Evolutionary conservation across 2,888 invertebrate species (phyloP).

Genomic region (Drosophila gaucha): DNA sequence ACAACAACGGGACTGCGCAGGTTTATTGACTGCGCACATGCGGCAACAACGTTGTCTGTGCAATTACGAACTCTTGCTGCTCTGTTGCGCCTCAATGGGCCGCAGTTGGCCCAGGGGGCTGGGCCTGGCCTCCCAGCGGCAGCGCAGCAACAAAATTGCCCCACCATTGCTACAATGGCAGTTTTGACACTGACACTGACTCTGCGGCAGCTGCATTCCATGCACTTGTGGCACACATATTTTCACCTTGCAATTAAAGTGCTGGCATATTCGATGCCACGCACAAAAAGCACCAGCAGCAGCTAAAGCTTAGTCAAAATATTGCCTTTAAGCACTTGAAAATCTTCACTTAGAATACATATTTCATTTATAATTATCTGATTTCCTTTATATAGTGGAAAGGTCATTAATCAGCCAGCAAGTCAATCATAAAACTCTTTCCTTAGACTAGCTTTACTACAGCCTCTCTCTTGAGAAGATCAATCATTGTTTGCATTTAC

Average conservation of each 20-base stretch:
- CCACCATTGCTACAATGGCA: constrained; percentile 35
- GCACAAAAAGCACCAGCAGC: not conserved
- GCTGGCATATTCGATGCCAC: constrained; percentile 8
- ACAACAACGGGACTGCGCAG: constrained; percentile 49
- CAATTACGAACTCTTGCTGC: constrained; percentile 52
- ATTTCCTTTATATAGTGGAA: no score
- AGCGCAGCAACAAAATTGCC: constrained; percentile 21
- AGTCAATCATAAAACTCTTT: not conserved
- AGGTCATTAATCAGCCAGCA: no score
- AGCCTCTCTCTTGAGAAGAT: no score
- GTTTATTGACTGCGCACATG: constrained; percentile 69
- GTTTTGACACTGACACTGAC: constrained; percentile 23
- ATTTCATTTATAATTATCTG: no score
- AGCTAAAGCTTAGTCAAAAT: not conserved
- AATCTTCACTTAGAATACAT: not conserved
- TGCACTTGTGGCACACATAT: constrained; percentile 72
- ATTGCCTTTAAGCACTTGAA: not conserved
- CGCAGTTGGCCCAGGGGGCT: constrained; percentile 19
- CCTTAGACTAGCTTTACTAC: no score
- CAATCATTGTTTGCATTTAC: no score
- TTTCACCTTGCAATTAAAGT: constrained; percentile 64
- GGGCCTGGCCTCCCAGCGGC: constrained; percentile 6
- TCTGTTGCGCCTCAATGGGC: constrained; percentile 54
- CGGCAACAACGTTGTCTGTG: constrained; percentile 50
- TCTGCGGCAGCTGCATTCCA: constrained; percentile 24